These are phyloP conservation scores for Verasper variegatus DNA, from an alignment of 2,113 vertebrate genomes.

Conservation along the genomic window DNA sequence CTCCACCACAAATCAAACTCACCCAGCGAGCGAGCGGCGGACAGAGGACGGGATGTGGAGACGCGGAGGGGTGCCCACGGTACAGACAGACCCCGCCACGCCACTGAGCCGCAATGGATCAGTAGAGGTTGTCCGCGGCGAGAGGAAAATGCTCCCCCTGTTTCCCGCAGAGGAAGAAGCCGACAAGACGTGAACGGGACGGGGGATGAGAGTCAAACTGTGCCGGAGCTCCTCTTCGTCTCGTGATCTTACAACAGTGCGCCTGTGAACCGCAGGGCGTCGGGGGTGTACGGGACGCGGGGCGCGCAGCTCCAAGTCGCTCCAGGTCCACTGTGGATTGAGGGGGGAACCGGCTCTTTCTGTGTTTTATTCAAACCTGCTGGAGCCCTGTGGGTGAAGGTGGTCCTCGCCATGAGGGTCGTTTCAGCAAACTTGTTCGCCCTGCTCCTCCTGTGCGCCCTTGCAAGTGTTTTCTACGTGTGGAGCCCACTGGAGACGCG, in stretches of 20 bases:
- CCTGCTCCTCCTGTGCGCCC: constrained; percentile 78
- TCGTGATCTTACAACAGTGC: constrained; percentile 50
- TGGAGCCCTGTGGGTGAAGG: constrained; percentile 3
- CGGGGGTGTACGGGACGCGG: constrained; percentile 38
- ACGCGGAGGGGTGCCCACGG: constrained; percentile 28
- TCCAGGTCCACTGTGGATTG: constrained; percentile 33
- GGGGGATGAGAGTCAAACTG: constrained; percentile 61
- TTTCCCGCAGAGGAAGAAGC: constrained; percentile 21
- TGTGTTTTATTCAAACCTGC: background rate
- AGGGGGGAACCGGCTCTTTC: background rate
- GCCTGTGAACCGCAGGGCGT: constrained; percentile 47
- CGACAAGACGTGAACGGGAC: constrained; percentile 33
- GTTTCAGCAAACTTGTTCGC: constrained; percentile 78
- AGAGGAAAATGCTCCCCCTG: constrained; percentile 1
- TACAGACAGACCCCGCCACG: constrained; percentile 29
- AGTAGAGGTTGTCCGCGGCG: constrained; percentile 1
- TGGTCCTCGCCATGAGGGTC: constrained; percentile 73
- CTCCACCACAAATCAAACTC: constrained; percentile 73
- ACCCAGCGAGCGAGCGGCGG: constrained; percentile 45
- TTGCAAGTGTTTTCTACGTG: constrained; percentile 79
- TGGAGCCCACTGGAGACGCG: constrained; percentile 78
- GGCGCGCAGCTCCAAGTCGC: constrained; percentile 30
- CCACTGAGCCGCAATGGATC: constrained; percentile 13
- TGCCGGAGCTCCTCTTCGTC: constrained; percentile 30
- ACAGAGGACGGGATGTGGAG: constrained; percentile 24